Evolutionary conservation across 2,888 invertebrate genomes (phyloP), one percentile per base, ranked within the genome.

Genomic region (Eustalomyia histrio): DNA sequence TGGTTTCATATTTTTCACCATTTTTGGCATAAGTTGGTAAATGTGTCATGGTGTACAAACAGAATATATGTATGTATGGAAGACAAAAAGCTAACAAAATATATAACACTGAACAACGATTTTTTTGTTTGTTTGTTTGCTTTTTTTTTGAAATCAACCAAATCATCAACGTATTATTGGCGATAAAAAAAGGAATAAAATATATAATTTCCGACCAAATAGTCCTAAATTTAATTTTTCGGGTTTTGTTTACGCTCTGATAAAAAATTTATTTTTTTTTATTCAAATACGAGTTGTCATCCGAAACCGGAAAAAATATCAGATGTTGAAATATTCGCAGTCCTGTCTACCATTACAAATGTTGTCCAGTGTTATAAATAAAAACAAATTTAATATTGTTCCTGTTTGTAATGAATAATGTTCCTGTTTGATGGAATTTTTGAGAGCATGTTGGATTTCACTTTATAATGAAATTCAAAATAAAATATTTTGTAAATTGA

Each of bases 21-120:
- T 50, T 68, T 79, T 39, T 57, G 57, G 47, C 57, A 61, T 16
- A 68, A 73, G 67, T 79, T 73, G 61, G 61, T 73, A 79, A 73
- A 79, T 79, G 78, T 79, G 78, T 79, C 73, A 73, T 79, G 73
- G 35, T 29, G 57, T 29, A 12, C 17, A 29, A 63, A 3, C 14
- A 2, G 14, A 43, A 14, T 43, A 43, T 0, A 2, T 43, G 1
- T 14, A 43, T 43, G 43, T 10, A 35, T 35, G 2, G 10, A 43
- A 43, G 14, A 47, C 3, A 14, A 47, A 14, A 47, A 47, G 4
- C 43, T 14, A n/a, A 47, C 12, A 47, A 47, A 2, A 29, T 6
- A 10, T 39, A 12, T 14, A 14, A 12, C 10, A 39, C 39, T 12
- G 12, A 0, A 39, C 39, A 39, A 39, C 39, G 12, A 12, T 39